These are phyloP conservation scores for Laterallus jamaicensis DNA, from an alignment of 2,113 vertebrate genomes.

Conservation along the genomic window DNA sequence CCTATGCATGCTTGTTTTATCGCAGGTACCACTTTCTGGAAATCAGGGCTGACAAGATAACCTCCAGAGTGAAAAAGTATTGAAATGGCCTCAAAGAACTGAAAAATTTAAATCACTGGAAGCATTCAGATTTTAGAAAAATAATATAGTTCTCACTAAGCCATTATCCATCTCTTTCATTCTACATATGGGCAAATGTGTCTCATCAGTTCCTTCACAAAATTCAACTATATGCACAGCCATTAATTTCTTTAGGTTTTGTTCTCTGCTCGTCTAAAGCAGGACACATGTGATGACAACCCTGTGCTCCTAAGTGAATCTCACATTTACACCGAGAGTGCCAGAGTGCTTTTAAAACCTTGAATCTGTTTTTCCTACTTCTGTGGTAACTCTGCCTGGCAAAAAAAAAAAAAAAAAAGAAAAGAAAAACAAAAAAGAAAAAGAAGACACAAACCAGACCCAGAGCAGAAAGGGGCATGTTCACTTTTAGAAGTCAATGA, in stretches of 20 bases:
- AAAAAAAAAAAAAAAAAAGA: background rate
- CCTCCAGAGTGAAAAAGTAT: background rate
- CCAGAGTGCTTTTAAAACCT: background rate
- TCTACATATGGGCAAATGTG: background rate
- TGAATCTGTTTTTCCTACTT: background rate
- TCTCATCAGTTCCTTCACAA: background rate
- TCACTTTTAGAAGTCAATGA: conserved; percentile 42
- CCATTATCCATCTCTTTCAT: background rate
- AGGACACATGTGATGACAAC: background rate
- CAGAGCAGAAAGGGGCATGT: background rate
- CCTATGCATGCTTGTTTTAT: background rate
- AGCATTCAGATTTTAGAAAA: background rate
- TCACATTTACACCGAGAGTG: background rate
- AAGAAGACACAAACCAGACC: background rate
- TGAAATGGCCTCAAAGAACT: background rate
- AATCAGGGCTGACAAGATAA: background rate
- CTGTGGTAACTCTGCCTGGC: background rate
- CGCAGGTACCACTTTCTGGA: background rate
- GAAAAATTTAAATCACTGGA: background rate
- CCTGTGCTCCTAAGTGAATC: background rate
- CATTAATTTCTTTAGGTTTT: background rate
- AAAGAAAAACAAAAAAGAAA: background rate
- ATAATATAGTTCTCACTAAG: background rate
- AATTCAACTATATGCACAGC: background rate
- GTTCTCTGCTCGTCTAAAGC: background rate